A percentile compares a stretch with the other conserved stretches of the same genome.
phyloP scores from a whole-genome alignment of 2,797 vertebrate genomes.

The Rhinogobio ventralis region DNA sequence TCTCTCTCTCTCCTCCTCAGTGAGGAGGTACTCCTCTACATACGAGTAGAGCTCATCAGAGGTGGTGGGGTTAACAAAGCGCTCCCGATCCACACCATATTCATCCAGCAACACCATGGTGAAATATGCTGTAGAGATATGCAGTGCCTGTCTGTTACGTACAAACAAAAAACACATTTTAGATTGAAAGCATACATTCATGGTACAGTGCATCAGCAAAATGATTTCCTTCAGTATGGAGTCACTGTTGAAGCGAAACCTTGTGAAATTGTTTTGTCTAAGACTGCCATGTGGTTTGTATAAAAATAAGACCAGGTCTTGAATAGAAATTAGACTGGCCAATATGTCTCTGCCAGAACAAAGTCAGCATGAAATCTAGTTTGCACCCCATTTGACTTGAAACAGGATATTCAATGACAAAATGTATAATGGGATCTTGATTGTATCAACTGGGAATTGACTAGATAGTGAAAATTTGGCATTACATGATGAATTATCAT shows the following conservation, averaged over 20 bases:
- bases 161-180: constrained; percentile 24
- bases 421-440: background rate
- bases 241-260: background rate
- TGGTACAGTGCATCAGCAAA: background rate
- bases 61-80: constrained; percentile 84
- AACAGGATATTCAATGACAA: background rate
- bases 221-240: background rate
- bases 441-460: background rate
- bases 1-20: constrained; percentile 79
- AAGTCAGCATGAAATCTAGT: background rate
- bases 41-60: constrained; percentile 90
- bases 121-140: constrained; percentile 87
- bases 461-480: background rate
- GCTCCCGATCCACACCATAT: constrained; percentile 86
- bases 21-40: constrained; percentile 89
- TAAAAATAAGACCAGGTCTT: constrained; percentile 5
- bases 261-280: background rate
- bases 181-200: background rate
- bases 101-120: constrained; percentile 92
- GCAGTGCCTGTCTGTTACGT: constrained; percentile 82
- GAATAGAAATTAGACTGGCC: constrained; percentile 14
- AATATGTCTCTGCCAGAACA: background rate
- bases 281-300: background rate
- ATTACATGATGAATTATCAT: no score
- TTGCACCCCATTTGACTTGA: background rate